phyloP scores from a whole-genome alignment of 2,888 invertebrate genomes.

The Oegoconia quadripuncta region DNA sequence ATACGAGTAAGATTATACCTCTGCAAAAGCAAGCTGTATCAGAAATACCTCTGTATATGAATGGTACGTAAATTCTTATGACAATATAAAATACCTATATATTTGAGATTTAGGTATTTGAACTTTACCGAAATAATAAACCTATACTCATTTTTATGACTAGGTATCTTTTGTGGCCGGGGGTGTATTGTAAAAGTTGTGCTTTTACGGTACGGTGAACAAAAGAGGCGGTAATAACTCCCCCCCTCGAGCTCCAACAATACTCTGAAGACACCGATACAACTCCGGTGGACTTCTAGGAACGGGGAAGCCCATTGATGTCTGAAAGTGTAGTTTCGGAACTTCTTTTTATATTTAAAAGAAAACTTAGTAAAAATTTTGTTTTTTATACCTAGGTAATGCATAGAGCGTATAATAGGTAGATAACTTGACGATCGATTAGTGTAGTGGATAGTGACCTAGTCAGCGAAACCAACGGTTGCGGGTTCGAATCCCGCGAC shows the following conservation, averaged over 20 bases:
- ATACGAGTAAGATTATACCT: no score
- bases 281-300: constrained; percentile 50
- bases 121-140: constrained; percentile 13
- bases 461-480: no score
- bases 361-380: no score
- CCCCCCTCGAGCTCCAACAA: constrained; percentile 34
- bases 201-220: constrained; percentile 55
- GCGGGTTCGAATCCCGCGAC: no score
- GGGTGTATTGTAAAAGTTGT: constrained; percentile 53
- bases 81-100: background rate
- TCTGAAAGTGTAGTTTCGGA: constrained; percentile 55
- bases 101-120: constrained; percentile 2
- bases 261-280: constrained; percentile 47
- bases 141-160: constrained; percentile 29
- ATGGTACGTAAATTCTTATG: no score
- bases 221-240: constrained; percentile 65
- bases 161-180: constrained; percentile 36
- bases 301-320: constrained; percentile 57
- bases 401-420: no score
- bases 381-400: no score
- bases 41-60: no score
- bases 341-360: constrained; percentile 57
- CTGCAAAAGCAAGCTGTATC: no score
- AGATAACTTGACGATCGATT: no score
- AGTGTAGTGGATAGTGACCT: background rate